Evolutionary conservation across 2,888 invertebrate species (phyloP).

Genomic region (Pasiphila rectangulata): DNA sequence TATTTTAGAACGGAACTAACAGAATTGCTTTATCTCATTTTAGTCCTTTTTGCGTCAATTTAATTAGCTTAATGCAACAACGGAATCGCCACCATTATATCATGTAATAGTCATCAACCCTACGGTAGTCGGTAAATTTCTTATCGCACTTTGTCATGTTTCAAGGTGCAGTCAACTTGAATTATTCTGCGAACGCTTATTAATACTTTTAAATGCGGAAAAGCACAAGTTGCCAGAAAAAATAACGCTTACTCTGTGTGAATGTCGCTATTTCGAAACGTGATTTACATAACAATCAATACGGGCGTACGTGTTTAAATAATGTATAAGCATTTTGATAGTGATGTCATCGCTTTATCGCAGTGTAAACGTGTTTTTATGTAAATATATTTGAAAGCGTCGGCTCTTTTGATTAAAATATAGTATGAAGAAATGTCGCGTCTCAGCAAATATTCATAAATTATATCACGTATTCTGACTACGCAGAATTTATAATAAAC

Average conservation of each 20-base stretch:
- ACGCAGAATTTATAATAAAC: neutral
- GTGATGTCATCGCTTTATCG: constrained; percentile 47
- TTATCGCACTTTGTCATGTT: constrained; percentile 9
- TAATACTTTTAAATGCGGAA: constrained; percentile 27
- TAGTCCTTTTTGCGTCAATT: too few relatives aligned
- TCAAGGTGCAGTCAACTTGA: constrained; percentile 17
- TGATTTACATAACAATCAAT: constrained; percentile 47
- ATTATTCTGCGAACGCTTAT: constrained; percentile 25
- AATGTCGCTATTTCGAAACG: constrained; percentile 49
- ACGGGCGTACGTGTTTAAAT: constrained; percentile 44
- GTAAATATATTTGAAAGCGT: constrained; percentile 35
- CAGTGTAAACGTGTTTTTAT: constrained; percentile 30
- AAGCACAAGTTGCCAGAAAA: constrained; percentile 30
- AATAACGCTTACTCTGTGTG: constrained; percentile 48
- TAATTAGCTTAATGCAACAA: too few relatives aligned
- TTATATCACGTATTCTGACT: constrained; percentile 7
- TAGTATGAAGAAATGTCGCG: constrained; percentile 27
- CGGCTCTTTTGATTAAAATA: constrained; percentile 27
- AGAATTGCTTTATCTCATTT: too few relatives aligned
- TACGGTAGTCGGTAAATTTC: constrained; percentile 13
- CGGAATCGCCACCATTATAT: too few relatives aligned
- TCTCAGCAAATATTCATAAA: constrained; percentile 9
- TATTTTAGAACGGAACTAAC: too few relatives aligned
- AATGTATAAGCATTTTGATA: constrained; percentile 48
- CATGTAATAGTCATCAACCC: neutral